Percentiles rank a stretch among this genome's conserved stretches.
Evolutionary conservation across 2,888 invertebrate species (phyloP).

Genomic region (Eumerus sabulonum): DNA sequence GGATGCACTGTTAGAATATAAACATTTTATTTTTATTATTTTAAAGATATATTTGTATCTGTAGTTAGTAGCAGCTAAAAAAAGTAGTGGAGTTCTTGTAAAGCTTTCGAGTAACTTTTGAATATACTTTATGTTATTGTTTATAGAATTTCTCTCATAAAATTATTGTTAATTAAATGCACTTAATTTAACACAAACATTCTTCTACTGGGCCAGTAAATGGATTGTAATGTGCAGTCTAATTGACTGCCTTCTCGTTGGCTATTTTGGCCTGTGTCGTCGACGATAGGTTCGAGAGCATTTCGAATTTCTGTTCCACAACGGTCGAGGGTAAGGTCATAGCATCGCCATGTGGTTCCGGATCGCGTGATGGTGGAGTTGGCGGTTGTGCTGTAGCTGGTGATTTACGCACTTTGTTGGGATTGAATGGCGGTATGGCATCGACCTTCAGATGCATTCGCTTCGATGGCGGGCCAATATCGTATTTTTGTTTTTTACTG

Average conservation of each 20-base stretch:
- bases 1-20: conserved; percentile 49
- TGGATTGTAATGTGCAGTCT: background rate
- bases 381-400: conserved; percentile 76
- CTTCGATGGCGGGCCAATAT: conserved; percentile 78
- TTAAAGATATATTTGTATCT: too few species aligned
- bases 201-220: too few species aligned
- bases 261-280: conserved; percentile 77
- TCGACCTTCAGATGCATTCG: conserved; percentile 78
- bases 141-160: conserved; percentile 44
- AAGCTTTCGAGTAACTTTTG: conserved; percentile 55
- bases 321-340: conserved; percentile 52
- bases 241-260: conserved; percentile 68
- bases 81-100: conserved; percentile 40
- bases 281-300: conserved; percentile 81
- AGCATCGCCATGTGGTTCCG: conserved; percentile 55
- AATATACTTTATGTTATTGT: background rate
- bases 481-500: conserved; percentile 77
- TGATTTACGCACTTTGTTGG: conserved; percentile 81
- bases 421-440: conserved; percentile 79
- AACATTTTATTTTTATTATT: conserved; percentile 5
- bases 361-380: conserved; percentile 68
- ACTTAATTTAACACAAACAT: conserved; percentile 60
- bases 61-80: conserved; percentile 51
- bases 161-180: conserved; percentile 66
- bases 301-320: conserved; percentile 64